These are phyloP conservation scores for Trachelus stipa DNA, from an alignment of 2,888 invertebrate species.

Conservation along the genomic window DNA sequence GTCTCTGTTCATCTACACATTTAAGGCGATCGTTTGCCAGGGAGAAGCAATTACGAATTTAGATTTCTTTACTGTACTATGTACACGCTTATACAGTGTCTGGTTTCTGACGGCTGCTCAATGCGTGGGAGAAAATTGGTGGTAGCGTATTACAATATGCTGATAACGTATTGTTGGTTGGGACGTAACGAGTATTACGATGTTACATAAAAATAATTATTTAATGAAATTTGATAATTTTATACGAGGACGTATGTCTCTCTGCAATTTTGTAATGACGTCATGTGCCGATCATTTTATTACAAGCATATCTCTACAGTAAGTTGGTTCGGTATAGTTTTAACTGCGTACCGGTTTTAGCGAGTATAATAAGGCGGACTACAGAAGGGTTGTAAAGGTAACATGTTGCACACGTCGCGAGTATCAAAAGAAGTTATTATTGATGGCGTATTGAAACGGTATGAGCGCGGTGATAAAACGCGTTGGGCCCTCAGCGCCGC, in stretches of 20 bases:
- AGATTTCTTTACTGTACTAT: too few species aligned
- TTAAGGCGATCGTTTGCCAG: too few species aligned
- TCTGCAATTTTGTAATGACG: background rate
- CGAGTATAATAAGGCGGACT: background rate
- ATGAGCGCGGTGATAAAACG: constrained; percentile 65
- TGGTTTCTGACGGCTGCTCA: too few species aligned
- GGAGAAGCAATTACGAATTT: too few species aligned
- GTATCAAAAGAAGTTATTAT: constrained; percentile 59
- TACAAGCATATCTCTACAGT: background rate
- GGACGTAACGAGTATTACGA: background rate
- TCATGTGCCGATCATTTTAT: background rate
- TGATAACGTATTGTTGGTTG: background rate
- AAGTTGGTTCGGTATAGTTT: background rate
- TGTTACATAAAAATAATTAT: background rate
- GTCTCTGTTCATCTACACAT: background rate
- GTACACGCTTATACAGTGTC: too few species aligned
- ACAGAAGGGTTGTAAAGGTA: constrained; percentile 38
- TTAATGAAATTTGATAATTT: background rate
- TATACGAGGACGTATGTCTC: background rate
- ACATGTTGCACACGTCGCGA: constrained; percentile 41
- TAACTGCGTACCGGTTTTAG: background rate
- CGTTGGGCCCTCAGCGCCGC: constrained; percentile 54
- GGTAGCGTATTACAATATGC: background rate
- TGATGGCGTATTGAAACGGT: constrained; percentile 66
- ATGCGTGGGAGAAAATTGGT: too few species aligned